Evolutionary conservation across 2,113 vertebrate species (phyloP).

Genomic region (Melanerpes aurifrons): DNA sequence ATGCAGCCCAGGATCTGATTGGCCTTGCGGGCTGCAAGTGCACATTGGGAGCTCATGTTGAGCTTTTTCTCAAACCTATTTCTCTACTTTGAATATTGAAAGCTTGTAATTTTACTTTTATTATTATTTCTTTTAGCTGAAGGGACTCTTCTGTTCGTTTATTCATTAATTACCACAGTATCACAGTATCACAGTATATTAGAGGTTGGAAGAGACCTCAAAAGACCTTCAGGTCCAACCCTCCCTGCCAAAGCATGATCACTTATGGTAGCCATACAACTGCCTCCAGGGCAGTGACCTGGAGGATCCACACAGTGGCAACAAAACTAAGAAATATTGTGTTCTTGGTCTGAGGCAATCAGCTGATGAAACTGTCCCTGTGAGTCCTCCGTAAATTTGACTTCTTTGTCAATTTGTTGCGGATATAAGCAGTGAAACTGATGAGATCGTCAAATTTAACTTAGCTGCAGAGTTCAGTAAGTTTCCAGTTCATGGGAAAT

Average conservation of each 20-base stretch:
- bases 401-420: not conserved
- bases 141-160: not conserved
- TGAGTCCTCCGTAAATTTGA: not conserved
- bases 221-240: no score
- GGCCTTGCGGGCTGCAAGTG: no score
- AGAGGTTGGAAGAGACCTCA: no score
- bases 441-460: not conserved
- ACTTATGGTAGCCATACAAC: not conserved
- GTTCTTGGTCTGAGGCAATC: not conserved
- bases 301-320: not conserved
- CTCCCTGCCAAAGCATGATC: no score
- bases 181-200: no score
- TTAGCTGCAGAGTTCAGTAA: not conserved
- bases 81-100: not conserved
- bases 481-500: not conserved
- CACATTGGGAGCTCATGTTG: no score
- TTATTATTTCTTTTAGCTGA: not conserved
- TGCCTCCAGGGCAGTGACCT: not conserved
- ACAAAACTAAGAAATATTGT: not conserved
- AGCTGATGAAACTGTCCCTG: not conserved
- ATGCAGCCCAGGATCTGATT: no score
- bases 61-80: not conserved
- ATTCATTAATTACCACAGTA: not conserved
- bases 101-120: not conserved
- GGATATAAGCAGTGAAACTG: not conserved